Evolutionary conservation across 1,140 invertebrate species (phyloP), one percentile per base, ranked within the genome.

Genomic region (Caerostris extrusa): DNA sequence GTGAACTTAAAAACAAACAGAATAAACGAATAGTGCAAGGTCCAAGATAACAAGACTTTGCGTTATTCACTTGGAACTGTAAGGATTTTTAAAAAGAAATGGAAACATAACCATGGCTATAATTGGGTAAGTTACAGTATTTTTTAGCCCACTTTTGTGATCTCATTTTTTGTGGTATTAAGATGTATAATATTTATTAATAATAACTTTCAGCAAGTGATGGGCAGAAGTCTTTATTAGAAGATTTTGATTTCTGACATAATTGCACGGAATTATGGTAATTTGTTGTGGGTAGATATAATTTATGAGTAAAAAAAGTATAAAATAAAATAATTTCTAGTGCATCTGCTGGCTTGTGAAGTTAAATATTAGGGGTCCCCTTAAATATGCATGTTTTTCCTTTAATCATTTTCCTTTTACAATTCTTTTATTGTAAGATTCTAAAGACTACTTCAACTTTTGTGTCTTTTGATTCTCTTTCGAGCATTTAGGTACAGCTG

Each of bases 381-480:
- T 53, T 82, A 67, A 71, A 50, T 50, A 53, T 91, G 89, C 83
- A 87, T 93, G 82, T 85, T 77, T 82, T 55, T 61, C 81, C 19
- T n/a, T 85, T 85, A 34, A 81, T 53, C 12, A n/a, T 83, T 50
- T 87, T 87, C 58, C 55, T 64, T 77, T 82, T 53, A 64, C 57
- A 85, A 64, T 91, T 85, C 7, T 50, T 91, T 55, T 91, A 91
- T 91, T 91, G 50, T 93, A 55, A 86, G 60, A 91, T 85, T 92
- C 58, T 92, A 14, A 71, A 56, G 92, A 71, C 53, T 88, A 88
- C 83, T 93, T 93, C 77, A 77, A 86, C 90, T 85, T 93, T 86
- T 88, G 64, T 93, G 92, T 93, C 60, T 93, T 93, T 88, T 93
- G 86, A 93, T 93, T 93, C 67, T 93, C 85, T 93, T 93, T 89